A percentile compares a stretch with the other conserved stretches of the same genome.
Evolutionary conservation across 2,888 invertebrate species (phyloP).

Genomic region (Plagodis pulveraria): DNA sequence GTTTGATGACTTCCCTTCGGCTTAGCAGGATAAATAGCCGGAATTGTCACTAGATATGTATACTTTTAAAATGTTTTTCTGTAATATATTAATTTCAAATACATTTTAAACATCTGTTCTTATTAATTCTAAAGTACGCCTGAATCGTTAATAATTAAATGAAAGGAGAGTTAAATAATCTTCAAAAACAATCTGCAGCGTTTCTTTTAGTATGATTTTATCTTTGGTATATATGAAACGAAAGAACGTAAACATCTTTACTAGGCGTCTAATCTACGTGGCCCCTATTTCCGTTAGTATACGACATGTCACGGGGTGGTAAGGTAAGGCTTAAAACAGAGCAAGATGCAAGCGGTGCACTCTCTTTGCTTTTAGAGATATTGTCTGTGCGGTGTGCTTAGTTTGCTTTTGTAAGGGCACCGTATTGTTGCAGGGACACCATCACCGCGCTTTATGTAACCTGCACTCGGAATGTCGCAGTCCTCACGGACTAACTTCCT

Average conservation of each 20-base stretch:
- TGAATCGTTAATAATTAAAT: too few species aligned
- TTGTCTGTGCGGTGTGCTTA: conserved; percentile 47
- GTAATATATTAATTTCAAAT: too few species aligned
- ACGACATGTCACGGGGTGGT: conserved; percentile 43
- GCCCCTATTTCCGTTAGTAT: conserved; percentile 51
- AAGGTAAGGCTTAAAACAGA: conserved; percentile 47
- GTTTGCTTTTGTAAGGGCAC: conserved; percentile 37
- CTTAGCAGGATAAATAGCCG: too few species aligned
- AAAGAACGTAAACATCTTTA: conserved; percentile 2
- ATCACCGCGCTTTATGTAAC: conserved; percentile 14
- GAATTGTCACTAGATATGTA: too few species aligned
- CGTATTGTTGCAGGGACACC: conserved; percentile 25
- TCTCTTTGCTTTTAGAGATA: conserved; percentile 68
- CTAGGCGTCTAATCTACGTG: conserved; percentile 60
- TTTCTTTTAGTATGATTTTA: too few species aligned
- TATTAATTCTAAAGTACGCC: too few species aligned
- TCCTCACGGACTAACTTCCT: conserved; percentile 26
- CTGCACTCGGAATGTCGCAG: conserved; percentile 29
- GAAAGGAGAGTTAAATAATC: too few species aligned
- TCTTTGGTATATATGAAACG: not conserved
- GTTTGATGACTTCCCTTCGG: too few species aligned
- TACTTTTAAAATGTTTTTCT: too few species aligned
- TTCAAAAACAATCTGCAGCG: too few species aligned
- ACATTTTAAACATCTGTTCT: too few species aligned
- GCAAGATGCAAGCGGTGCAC: conserved; percentile 57